Percentiles rank a stretch among this genome's conserved stretches.
Evolutionary conservation across 2,888 invertebrate species (phyloP).

Genomic region (Entomobrya multifasciata): DNA sequence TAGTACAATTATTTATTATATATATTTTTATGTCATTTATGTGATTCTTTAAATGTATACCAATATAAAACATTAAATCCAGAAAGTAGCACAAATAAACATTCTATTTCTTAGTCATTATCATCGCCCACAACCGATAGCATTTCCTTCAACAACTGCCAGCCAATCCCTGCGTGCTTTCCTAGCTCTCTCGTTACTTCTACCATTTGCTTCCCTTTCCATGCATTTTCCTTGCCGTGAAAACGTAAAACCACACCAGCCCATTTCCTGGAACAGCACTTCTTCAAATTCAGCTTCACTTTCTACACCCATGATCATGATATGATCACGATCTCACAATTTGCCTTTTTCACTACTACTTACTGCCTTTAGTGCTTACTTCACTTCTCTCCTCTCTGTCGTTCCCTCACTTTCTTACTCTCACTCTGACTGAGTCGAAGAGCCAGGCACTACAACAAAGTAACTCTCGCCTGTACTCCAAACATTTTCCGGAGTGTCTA

Average conservation of each 20-base stretch:
- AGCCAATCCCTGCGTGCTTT: too few relatives aligned
- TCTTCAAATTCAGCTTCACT: neutral
- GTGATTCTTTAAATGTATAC: too few relatives aligned
- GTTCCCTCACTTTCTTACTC: constrained; percentile 41
- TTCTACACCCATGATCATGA: neutral
- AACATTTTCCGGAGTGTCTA: constrained; percentile 45
- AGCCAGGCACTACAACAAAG: neutral
- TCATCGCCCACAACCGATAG: neutral
- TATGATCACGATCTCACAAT: constrained; percentile 27
- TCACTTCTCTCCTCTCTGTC: neutral
- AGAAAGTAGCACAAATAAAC: too few relatives aligned
- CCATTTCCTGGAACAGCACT: neutral
- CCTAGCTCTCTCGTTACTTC: neutral
- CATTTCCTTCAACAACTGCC: too few relatives aligned
- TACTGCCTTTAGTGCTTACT: constrained; percentile 26
- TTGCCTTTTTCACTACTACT: constrained; percentile 47
- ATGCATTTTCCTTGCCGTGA: neutral
- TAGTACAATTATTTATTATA: too few relatives aligned
- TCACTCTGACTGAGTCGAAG: neutral
- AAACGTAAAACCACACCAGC: neutral
- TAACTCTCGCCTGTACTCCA: constrained; percentile 4
- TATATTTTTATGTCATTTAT: too few relatives aligned
- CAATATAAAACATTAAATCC: too few relatives aligned
- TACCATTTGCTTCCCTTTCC: neutral
- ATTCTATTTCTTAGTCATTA: too few relatives aligned